Base-by-base conservation (phyloP, 2,888 invertebrate species). In the Tuta absoluta region DNA sequence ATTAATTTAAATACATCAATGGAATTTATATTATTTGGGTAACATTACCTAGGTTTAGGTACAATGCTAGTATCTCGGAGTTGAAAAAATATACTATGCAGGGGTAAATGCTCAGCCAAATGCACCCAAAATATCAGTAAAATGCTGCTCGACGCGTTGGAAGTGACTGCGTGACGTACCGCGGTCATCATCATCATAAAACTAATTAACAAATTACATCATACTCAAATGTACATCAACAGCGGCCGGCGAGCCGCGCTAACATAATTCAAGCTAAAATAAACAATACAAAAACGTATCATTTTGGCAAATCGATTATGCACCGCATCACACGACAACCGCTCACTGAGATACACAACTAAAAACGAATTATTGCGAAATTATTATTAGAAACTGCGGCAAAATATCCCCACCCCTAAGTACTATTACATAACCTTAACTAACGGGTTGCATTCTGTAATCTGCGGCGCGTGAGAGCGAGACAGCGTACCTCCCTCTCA, bases 131-230 rank as follows among this genome's bases (percentile, higher is more conserved):
- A 70, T 53, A 21, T 53, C 72, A 65, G 67, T 62, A 75, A 73
- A 76, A 75, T 78, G 75, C 74, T 72, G 60, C 14, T 68, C 63
- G 67, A 65, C 66, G 68, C 64, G 66, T 67, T 62, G 70, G 70
- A 76, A 79, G 75, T 75, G n/a, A 14, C n/a, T 61, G 59, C 49
- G 10, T 21, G 33, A 62, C 49, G 10, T 21, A 41, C 12, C 41
- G 41, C 74, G 76, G 70, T 69, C 75, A 73, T 71, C 74, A 76
- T 75, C 70, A 68, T 17, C 70, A 80, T 85, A 86, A 82, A 86
- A 87, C 86, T 86, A 86, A 86, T 85, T 77, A 86, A 87, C 87
- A 86, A 85, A 75, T 75, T 71, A 70, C 69, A 71, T 72, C 69
- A 71, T 33, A 69, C 64, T 68, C 53, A 66, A 70, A 66, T 51